phyloP scores from a whole-genome alignment of 2,113 vertebrate species.

The Elanus axillaris region DNA sequence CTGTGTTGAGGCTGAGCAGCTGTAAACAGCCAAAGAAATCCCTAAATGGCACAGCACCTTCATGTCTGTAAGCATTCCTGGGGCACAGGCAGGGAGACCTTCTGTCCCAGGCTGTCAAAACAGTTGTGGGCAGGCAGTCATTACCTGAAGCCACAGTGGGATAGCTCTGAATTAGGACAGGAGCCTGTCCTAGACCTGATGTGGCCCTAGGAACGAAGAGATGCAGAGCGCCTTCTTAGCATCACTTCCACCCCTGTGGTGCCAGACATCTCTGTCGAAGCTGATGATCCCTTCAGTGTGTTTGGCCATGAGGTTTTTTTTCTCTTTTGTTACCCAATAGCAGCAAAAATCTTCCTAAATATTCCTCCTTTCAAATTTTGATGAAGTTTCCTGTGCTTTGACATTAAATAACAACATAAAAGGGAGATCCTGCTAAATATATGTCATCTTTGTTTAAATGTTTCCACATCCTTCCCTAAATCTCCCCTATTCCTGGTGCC shows the following conservation, averaged over 20 bases:
- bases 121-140: neutral
- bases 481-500: neutral
- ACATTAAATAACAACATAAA: neutral
- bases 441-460: neutral
- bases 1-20: neutral
- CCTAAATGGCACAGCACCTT: neutral
- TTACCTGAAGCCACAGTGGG: neutral
- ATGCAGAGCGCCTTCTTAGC: neutral
- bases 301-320: neutral
- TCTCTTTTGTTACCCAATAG: neutral
- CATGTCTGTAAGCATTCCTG: neutral
- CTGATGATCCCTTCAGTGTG: neutral
- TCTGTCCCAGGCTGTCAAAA: neutral
- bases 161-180: neutral
- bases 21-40: neutral
- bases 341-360: neutral
- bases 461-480: neutral
- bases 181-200: neutral
- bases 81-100: neutral
- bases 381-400: neutral
- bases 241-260: neutral
- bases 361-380: neutral
- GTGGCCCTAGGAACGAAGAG: neutral
- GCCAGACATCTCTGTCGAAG: neutral
- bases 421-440: neutral